Evolutionary conservation across 2,888 invertebrate species (phyloP), one percentile per base, ranked within the genome.

Genomic region (Hymenopus coronatus): DNA sequence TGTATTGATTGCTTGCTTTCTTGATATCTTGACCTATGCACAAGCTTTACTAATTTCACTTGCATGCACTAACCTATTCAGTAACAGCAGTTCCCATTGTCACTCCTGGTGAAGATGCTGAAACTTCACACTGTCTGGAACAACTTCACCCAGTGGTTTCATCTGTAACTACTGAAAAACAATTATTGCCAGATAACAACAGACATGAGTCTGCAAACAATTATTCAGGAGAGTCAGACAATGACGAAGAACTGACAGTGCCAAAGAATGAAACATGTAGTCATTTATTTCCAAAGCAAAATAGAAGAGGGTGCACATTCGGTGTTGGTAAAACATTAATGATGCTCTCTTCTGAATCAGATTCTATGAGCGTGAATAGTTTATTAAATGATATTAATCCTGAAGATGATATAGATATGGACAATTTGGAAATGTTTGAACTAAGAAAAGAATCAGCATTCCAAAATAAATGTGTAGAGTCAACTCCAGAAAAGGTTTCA

Each of bases 371-470:
- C 84, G 84, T 30, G 28, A 70, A 28, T 14, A 82, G 82, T 14
- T 70, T 25, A 20, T 14, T 25, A 70, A 15, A 6, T 70, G 6
- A 27, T 8, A 2, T 7, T 15, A n/a, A 2, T 27, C 82, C 54
- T 81, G 88, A 88, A n/a, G 91, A 91, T 84, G 91, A 91, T 83
- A 90, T 90, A 30, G 91, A 91, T 81, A 91, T 91, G 82, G 88
- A 90, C 33, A 91, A 92, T 88, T 89, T 92, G 25, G 91, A 91
- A 81, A 91, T 91, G 85, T 91, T 90, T 86, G 89, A 90, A 15
- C 28, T 85, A n/a, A 85, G 82, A n/a, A 46, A 28, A 70, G 33
- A 15, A 70, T 20, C 40, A 70, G 20, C 54, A 70, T 1, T 20
- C 3, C 54, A 70, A 25, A 70, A 70, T 20, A 70, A 3, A 15